Evolutionary conservation across 1,140 invertebrate species (phyloP), one percentile per base, ranked within the genome.

Genomic region (Pseudomyrmex sp.): DNA sequence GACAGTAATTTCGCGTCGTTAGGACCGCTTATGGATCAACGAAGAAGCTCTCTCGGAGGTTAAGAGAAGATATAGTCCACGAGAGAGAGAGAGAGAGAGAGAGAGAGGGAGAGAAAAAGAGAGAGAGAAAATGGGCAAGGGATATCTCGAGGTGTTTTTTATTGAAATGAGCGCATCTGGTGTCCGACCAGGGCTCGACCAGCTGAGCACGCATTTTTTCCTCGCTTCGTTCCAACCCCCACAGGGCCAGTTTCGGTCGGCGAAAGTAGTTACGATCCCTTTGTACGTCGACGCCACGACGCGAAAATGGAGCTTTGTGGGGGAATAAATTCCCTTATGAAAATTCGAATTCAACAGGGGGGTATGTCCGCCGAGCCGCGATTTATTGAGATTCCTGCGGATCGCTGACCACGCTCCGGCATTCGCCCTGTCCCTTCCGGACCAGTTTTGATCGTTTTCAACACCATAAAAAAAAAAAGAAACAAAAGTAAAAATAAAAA

Each of bases 261-360:
- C 69, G 20, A 52, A n/a, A 61, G 56, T 66, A 50, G 58, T 69
- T 85, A 62, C 54, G 62, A 7, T 89, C 48, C 50, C 23, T 83
- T 44, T 59, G 46, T 50, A 74, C 9, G 65, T 54, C 48, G 56
- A 35, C 35, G n/a, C 46, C 56, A 44, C 56, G 62, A 69, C 70
- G 83, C 88, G 86, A 90, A 90, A 91, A 89, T 90, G 89, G 89
- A 85, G 70, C 54, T 68, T 77, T 62, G 23, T 69, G n/a, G 68
- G 74, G 66, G 59, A 85, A 89, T 93, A 92, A 92, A 93, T 91
- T 90, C 70, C 76, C 89, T 93, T 92, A 93, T 93, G 90, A 92
- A 92, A 93, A 93, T 92, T 91, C 86, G 86, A 90, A 58, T 63
- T 76, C 23, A 35, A 46, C 46, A 52, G 65, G 10, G 20, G 46